Evolutionary conservation across 2,888 invertebrate species (phyloP).

Genomic region (Cylindroiulus punctatus): DNA sequence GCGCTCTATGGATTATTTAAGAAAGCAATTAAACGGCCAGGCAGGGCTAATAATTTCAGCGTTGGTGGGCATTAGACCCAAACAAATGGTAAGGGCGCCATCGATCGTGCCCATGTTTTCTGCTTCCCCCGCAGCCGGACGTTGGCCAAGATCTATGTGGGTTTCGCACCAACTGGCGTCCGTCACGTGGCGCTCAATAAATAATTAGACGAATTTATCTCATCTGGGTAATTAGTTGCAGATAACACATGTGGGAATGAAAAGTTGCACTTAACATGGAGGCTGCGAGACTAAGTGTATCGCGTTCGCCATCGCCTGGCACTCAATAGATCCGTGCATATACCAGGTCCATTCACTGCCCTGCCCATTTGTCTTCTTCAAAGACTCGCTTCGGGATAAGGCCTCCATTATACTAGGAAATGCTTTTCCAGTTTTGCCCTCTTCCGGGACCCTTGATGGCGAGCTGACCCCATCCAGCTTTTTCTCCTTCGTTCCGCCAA

Average conservation of each 20-base stretch:
- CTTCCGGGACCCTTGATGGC: background rate
- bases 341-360: background rate
- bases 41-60: conserved; percentile 39
- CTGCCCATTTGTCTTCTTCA: conserved; percentile 43
- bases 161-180: conserved; percentile 42
- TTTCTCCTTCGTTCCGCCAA: background rate
- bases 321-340: conserved; percentile 10
- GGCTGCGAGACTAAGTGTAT: background rate
- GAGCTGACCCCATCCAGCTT: background rate
- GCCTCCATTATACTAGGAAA: conserved; percentile 35
- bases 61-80: background rate
- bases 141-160: conserved; percentile 41
- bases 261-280: conserved; percentile 19
- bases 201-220: conserved; percentile 51
- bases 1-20: conserved; percentile 25
- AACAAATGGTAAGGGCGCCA: background rate
- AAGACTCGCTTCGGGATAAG: background rate
- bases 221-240: conserved; percentile 51
- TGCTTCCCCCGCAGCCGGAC: background rate
- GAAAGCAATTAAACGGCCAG: conserved; percentile 24
- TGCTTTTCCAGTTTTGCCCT: conserved; percentile 5
- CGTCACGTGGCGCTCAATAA: conserved; percentile 47
- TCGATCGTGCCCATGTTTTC: conserved; percentile 22
- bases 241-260: conserved; percentile 48
- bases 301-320: conserved; percentile 5